A percentile compares a stretch with the other conserved stretches of the same genome.
Conservation (phyloP, 2,797 vertebrate genomes). For the Rhabdophis nuchalis region DNA sequence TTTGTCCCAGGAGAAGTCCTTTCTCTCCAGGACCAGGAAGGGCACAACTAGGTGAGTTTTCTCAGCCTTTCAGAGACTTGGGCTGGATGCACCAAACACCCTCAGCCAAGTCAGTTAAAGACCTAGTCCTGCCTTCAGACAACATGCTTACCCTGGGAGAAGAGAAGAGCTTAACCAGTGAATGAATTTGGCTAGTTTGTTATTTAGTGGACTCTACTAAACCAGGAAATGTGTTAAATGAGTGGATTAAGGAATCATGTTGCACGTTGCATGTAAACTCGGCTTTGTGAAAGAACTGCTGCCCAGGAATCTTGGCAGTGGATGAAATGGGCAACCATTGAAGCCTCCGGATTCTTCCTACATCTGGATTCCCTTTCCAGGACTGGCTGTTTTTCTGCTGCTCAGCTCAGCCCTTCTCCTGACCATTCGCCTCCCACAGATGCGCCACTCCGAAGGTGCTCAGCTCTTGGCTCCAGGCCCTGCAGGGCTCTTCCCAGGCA, state of each 20-base stretch:
- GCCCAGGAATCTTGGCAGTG: neutral
- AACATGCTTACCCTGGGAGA: neutral
- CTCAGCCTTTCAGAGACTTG: neutral
- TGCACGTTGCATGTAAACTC: neutral
- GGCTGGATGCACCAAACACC: neutral
- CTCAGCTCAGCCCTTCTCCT: neutral
- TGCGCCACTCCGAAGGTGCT: neutral
- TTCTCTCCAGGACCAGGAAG: neutral
- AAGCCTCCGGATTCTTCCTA: too few relatives aligned
- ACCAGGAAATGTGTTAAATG: neutral
- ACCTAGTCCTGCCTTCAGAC: neutral
- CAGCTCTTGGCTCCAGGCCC: neutral
- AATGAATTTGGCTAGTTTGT: neutral
- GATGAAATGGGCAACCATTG: neutral
- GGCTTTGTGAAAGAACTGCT: neutral
- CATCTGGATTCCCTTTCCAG: neutral
- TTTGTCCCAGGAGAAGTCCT: neutral
- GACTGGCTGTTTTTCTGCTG: neutral
- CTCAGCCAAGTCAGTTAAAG: neutral
- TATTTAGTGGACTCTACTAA: neutral
- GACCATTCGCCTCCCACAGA: neutral
- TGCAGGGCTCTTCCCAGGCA: neutral
- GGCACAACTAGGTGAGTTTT: neutral
- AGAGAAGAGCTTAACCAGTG: neutral
- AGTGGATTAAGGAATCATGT: neutral